phyloP scores from a whole-genome alignment of 2,113 vertebrate genomes.

The Casuarius casuarius region DNA sequence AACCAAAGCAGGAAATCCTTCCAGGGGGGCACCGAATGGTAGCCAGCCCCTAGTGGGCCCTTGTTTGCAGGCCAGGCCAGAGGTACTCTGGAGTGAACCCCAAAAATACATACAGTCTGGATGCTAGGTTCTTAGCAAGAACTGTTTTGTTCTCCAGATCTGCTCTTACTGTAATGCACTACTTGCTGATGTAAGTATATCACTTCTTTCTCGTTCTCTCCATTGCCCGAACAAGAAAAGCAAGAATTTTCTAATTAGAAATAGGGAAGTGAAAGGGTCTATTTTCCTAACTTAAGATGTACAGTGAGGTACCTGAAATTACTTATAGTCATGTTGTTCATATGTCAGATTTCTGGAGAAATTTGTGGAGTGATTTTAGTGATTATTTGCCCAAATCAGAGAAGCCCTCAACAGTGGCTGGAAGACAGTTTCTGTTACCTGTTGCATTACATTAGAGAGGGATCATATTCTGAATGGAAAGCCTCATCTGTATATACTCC shows the following conservation, averaged over 20 bases:
- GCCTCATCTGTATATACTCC: not conserved
- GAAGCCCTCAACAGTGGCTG: not conserved
- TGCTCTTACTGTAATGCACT: not conserved
- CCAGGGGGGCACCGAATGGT: not conserved
- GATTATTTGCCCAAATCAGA: not conserved
- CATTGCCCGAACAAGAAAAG: not conserved
- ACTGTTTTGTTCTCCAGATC: not conserved
- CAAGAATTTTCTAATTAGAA: not conserved
- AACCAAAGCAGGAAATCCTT: not conserved
- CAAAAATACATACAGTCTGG: not conserved
- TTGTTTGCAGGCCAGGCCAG: not conserved
- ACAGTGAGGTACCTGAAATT: not conserved
- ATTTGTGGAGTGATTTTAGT: not conserved
- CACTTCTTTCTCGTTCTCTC: not conserved
- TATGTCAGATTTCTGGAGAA: not conserved
- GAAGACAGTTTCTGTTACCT: not conserved
- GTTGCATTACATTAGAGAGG: not conserved
- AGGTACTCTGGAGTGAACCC: not conserved
- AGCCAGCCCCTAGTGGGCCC: not conserved
- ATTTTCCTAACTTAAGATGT: not conserved
- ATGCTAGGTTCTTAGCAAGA: not conserved
- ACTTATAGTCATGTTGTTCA: not conserved
- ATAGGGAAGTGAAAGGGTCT: not conserved
- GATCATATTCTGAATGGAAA: accelerated
- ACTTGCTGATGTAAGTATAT: accelerated